These are phyloP conservation scores for Aricia agestis DNA, from an alignment of 1,140 invertebrate genomes.

Conservation along the genomic window DNA sequence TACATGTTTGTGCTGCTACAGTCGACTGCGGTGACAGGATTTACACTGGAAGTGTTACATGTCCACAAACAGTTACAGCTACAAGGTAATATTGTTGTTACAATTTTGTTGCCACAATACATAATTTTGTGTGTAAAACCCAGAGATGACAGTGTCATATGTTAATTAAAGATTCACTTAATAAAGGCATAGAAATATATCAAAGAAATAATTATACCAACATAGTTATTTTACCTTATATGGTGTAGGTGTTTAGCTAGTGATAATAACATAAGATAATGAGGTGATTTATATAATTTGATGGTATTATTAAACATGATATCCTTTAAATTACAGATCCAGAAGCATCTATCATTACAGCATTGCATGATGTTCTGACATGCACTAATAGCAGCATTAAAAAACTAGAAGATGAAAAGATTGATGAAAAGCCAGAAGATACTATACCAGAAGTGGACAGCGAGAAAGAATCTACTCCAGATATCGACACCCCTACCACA, in stretches of 20 bases:
- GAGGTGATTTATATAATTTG: neutral
- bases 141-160: too few relatives aligned
- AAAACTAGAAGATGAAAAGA: conserved; percentile 19
- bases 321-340: conserved; percentile 46
- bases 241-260: too few relatives aligned
- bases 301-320: neutral
- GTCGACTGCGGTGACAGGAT: conserved; percentile 57
- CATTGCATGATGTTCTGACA: conserved; percentile 48
- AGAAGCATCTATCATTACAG: conserved; percentile 49
- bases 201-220: too few relatives aligned
- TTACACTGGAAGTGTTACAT: conserved; percentile 61
- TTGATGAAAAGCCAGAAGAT: conserved; percentile 38
- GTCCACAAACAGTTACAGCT: conserved; percentile 51
- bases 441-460: conserved; percentile 42
- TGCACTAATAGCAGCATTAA: conserved; percentile 31
- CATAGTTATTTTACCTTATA: too few relatives aligned
- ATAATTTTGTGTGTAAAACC: neutral
- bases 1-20: conserved; percentile 77
- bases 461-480: conserved; percentile 56
- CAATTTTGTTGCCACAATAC: neutral
- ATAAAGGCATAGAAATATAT: too few relatives aligned
- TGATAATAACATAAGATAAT: too few relatives aligned
- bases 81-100: conserved; percentile 39
- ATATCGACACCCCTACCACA: conserved; percentile 52
- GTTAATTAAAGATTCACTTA: too few relatives aligned